Conservation (phyloP, 2,113 vertebrate species). For the Leptobrachium leishanense region DNA sequence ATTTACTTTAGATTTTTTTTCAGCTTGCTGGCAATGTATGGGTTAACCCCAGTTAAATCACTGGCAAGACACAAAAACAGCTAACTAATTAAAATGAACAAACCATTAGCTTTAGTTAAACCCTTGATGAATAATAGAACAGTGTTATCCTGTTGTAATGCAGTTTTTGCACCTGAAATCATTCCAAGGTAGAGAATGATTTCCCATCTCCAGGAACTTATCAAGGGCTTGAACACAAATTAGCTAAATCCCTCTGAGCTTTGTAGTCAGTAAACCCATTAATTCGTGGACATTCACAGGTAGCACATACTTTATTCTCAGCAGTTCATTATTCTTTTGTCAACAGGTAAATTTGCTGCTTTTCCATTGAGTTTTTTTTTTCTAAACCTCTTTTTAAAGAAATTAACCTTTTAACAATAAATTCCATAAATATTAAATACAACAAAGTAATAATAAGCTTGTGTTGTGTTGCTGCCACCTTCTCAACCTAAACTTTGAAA, state of each 20-base stretch:
- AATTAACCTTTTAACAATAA: too few relatives aligned
- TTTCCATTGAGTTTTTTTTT: too few relatives aligned
- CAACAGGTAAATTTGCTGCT: too few relatives aligned
- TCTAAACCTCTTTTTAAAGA: too few relatives aligned
- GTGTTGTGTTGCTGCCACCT: too few relatives aligned
- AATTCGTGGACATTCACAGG: background rate
- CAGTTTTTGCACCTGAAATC: constrained; percentile 10
- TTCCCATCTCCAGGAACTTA: background rate
- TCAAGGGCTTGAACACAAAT: constrained; percentile 4
- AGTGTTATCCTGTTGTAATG: constrained; percentile 11
- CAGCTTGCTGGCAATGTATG: too few relatives aligned
- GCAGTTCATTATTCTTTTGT: too few relatives aligned
- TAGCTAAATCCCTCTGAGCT: constrained; percentile 6
- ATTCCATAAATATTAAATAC: too few relatives aligned
- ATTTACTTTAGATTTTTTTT: too few relatives aligned
- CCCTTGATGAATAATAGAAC: constrained; percentile 5
- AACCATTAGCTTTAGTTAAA: constrained; percentile 7
- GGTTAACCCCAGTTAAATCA: background rate
- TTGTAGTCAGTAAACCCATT: background rate
- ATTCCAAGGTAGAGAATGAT: constrained; percentile 10
- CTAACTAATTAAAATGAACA: constrained; percentile 17
- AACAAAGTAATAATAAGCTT: too few relatives aligned
- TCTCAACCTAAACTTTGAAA: too few relatives aligned
- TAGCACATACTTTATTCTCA: too few relatives aligned
- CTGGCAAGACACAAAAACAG: constrained; percentile 6